Base-by-base conservation (phyloP, 1,140 invertebrate species). In the Chrysomallon squamiferum region DNA sequence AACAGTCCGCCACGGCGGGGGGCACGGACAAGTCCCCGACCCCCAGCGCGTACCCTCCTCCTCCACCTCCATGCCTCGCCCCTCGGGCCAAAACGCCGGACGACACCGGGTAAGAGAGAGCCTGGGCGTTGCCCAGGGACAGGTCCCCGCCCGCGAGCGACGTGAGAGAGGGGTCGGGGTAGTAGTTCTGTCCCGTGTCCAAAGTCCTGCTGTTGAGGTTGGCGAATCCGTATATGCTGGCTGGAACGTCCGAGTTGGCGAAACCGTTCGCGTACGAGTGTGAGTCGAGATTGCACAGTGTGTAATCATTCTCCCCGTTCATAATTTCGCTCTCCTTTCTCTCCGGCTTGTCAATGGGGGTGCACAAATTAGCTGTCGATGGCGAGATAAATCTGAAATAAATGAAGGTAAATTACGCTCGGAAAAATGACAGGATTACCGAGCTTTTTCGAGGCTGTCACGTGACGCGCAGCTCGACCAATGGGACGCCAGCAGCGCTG, bases 321-420 rank as follows among this genome's bases (percentile, higher is more conserved):
- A 80, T 80, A 66, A 74, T 76, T 67, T 56, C 20, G 59, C 47
- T 20, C 30, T 32, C 52, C 41, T 59, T 52, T 35, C 50, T 30
- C 52, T 57, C 69, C 50, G n/a, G 66, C 60, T 61, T 70, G 62
- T 69, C 66, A 73, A 73, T 72, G 50, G 62, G 57, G 69, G 71
- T 70, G 66, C 71, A 70, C 68, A 77, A 80, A 78, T 78, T 78
- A 74, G 67, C 76, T 78, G 76, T 80, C 78, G 75, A 73, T 74
- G 63, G 38, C 59, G 68, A 78, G 76, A 80, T 80, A 76, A 77
- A 80, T 78, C 76, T 80, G 73, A 80, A 80, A 80, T 80, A 80
- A 78, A 80, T 80, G 78, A 77, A 78, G 71, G 73, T 80, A 74
- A 80, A 78, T 80, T 80, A 80, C 76, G 69, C 75, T 62, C 68